Percentiles rank a stretch among this genome's conserved stretches.
These are phyloP conservation scores for Festucalex cinctus DNA, from an alignment of 2,113 vertebrate genomes.

Conservation along the genomic window DNA sequence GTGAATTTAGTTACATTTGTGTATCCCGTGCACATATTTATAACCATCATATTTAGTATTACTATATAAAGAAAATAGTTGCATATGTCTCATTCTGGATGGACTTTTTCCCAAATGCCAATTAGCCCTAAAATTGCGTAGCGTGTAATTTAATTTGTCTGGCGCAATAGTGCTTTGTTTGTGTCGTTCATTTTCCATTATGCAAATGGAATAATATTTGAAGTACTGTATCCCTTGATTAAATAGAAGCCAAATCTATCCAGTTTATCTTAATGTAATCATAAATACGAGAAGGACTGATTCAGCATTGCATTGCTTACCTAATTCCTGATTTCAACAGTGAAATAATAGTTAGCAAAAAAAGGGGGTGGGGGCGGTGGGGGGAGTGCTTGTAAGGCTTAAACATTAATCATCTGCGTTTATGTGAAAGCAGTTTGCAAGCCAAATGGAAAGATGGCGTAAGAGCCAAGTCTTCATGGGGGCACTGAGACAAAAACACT, in stretches of 20 bases:
- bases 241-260: conserved; percentile 11
- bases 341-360: conserved; percentile 33
- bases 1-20: neutral
- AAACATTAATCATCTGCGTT: conserved; percentile 48
- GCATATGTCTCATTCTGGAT: neutral
- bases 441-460: conserved; percentile 36
- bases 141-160: conserved; percentile 3
- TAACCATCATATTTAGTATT: neutral
- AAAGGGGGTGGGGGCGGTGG: neutral
- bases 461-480: conserved; percentile 38
- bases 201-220: neutral
- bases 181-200: neutral
- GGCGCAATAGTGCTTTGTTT: neutral
- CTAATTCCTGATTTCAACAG: conserved; percentile 21
- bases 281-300: conserved; percentile 10
- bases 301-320: conserved; percentile 6
- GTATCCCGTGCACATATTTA: neutral
- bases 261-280: conserved; percentile 14
- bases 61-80: neutral
- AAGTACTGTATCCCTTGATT: neutral
- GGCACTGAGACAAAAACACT: conserved; percentile 37
- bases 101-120: conserved; percentile 4
- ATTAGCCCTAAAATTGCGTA: neutral
- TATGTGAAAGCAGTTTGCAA: conserved; percentile 32
- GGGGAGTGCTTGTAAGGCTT: neutral